Conservation (phyloP, 1,140 invertebrate species). For the Condylostylus longicornis region DNA sequence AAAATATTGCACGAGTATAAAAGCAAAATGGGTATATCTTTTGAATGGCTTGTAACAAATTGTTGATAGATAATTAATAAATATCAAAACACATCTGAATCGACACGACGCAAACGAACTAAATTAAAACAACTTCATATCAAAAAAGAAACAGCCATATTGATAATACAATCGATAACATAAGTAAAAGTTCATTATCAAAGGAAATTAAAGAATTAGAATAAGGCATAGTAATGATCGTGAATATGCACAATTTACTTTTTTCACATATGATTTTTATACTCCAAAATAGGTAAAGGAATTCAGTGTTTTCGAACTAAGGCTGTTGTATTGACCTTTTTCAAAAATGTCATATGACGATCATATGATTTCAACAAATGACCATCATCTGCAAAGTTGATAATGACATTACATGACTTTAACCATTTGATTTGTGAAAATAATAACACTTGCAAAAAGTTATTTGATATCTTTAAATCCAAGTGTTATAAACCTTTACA, state of each 20-base stretch:
- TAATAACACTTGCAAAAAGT: no score
- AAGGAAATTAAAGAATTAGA: not conserved
- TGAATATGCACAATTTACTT: slow-evolving; percentile 1
- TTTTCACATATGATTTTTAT: slow-evolving; percentile 2
- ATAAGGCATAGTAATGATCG: not conserved
- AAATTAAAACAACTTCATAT: not conserved
- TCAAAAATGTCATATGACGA: no score
- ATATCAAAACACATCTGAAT: not conserved
- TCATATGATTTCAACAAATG: no score
- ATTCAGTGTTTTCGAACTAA: slow-evolving; percentile 2
- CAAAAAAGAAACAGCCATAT: slow-evolving; percentile 2
- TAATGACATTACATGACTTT: no score
- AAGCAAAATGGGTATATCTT: not conserved
- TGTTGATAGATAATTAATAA: no score
- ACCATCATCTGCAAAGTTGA: no score
- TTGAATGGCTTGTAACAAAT: slow-evolving; percentile 2
- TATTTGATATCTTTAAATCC: no score
- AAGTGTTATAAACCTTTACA: no score
- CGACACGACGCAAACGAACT: not conserved
- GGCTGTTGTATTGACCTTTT: not conserved
- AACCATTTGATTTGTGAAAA: no score
- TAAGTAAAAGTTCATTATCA: not conserved
- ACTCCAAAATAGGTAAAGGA: slow-evolving; percentile 1
- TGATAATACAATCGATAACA: not conserved
- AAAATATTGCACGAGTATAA: not conserved